Evolutionary conservation across 1,140 invertebrate species (phyloP), one percentile per base, ranked within the genome.

Genomic region (Parapsyche elsis): DNA sequence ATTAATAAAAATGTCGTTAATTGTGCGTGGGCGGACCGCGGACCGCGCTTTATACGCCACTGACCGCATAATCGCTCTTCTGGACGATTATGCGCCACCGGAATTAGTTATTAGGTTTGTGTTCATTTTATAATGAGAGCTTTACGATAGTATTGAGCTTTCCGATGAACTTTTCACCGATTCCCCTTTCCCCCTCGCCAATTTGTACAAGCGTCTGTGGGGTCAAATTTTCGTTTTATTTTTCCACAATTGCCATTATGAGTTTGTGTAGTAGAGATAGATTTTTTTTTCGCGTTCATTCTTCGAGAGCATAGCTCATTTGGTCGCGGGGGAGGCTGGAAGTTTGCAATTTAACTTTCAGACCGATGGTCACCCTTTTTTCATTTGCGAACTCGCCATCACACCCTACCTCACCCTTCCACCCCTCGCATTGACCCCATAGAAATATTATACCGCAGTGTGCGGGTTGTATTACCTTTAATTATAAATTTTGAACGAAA

Each of bases 291-390:
- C 49, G 49, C 30, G 49, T 53, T 53, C 16, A 53, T 53, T 53
- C 16, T 53, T 38, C 30, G 30, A 38, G 30, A 53, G 49, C 10
- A 53, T 53, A 14, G 10, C 16, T 53, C 49, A 14, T 53, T 53
- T 53, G 49, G 49, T 53, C 49, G 49, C 16, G 49, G 49, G 49
- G 49, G 49, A 53, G 16, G 16, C 4, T 16, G 49, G 59, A 38
- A 61, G 23, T 26, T 67, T 67, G 24, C 64, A 26, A 67, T 67
- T 67, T 67, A 12, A 26, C 19, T 26, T 67, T 26, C 64, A 61
- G 59, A 61, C 64, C 23, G 9, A 67, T 26, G 64, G 23, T 67
- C 24, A 67, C 64, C 64, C 64, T 67, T 67, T 67, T 67, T 67
- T 26, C 64, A 67, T 67, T 67, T 23, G 49, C 10, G 16, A 67